phyloP scores from a whole-genome alignment of 2,888 invertebrate species.

The Papilio gigon region DNA sequence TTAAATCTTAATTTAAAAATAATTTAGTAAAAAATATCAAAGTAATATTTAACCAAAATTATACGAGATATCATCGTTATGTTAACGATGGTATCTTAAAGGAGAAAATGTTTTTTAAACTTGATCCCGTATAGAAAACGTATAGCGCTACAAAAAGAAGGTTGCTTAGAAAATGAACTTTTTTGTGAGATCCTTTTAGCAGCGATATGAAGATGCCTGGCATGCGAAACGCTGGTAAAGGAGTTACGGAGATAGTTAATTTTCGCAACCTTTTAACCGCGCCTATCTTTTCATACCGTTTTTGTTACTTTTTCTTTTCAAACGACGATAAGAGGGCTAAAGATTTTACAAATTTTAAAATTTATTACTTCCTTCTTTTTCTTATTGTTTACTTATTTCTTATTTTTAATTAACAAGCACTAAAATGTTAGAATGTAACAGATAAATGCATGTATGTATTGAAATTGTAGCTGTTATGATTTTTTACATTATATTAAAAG shows the following conservation, averaged over 20 bases:
- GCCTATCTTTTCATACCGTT: slow-evolving; percentile 17
- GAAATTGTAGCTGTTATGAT: not conserved
- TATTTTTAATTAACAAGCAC: not conserved
- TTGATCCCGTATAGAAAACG: slow-evolving; percentile 7
- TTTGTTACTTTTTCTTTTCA: slow-evolving; percentile 9
- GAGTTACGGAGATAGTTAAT: slow-evolving; percentile 26
- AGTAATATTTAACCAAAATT: not conserved
- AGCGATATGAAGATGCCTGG: slow-evolving; percentile 23
- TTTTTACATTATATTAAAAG: not conserved
- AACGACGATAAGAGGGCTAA: not conserved
- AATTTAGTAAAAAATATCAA: not conserved
- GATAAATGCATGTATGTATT: not conserved
- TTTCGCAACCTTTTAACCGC: slow-evolving; percentile 21
- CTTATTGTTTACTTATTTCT: not conserved
- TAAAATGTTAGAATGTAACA: no score
- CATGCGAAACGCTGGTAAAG: slow-evolving; percentile 27
- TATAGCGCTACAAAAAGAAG: slow-evolving; percentile 18
- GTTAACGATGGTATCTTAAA: slow-evolving; percentile 13
- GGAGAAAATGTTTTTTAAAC: slow-evolving; percentile 15
- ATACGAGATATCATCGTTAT: not conserved
- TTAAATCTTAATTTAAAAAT: not conserved
- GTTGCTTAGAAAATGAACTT: slow-evolving; percentile 27
- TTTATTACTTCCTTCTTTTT: not conserved
- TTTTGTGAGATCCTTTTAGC: slow-evolving; percentile 21
- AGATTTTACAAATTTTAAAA: slow-evolving; percentile 15